Percentiles rank a stretch among this genome's conserved stretches.
Evolutionary conservation across 2,113 vertebrate species (phyloP).

Genomic region (Cygnus buccinator): DNA sequence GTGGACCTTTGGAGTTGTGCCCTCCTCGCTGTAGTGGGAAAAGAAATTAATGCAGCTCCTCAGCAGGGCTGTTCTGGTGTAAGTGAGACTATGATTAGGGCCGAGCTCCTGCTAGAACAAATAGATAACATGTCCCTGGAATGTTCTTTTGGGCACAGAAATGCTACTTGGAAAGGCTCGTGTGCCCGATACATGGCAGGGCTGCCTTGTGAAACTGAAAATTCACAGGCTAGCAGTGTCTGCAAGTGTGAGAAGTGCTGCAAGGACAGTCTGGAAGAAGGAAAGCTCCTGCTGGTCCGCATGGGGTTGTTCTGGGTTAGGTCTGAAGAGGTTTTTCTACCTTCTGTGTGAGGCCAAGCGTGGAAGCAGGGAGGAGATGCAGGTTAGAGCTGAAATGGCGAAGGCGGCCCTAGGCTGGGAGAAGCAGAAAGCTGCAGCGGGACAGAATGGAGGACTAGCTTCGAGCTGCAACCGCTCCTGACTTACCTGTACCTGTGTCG

Average conservation of each 20-base stretch:
- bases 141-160: neutral
- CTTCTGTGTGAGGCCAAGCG: neutral
- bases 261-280: neutral
- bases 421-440: neutral
- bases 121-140: neutral
- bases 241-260: neutral
- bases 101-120: neutral
- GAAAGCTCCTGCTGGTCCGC: neutral
- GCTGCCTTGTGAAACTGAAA: neutral
- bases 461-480: neutral
- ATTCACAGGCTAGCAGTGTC: neutral
- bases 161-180: neutral
- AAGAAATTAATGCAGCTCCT: neutral
- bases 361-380: neutral
- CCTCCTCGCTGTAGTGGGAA: neutral
- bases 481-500: neutral
- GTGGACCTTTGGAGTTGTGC: neutral
- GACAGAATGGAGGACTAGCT: neutral
- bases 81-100: neutral
- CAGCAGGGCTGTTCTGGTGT: neutral
- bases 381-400: neutral
- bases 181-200: neutral
- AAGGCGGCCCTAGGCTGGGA: neutral
- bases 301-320: neutral
- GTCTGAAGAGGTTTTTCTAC: neutral